Base-by-base conservation (phyloP, 2,888 invertebrate species). In the Lasioglossum leucozonium region DNA sequence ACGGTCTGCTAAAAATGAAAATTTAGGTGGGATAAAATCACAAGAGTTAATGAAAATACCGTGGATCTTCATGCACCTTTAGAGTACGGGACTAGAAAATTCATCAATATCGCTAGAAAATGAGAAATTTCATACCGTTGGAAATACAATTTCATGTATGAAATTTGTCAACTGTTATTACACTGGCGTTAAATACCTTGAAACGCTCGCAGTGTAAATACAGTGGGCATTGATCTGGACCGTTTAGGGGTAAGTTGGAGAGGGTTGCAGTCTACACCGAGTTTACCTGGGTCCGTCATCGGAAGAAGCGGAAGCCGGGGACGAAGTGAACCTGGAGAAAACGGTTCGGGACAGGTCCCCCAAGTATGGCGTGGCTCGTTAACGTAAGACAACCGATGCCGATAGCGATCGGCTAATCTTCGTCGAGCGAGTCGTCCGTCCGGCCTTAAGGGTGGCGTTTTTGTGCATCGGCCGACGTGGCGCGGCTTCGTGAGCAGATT, bases 361-460 rank as follows among this genome's bases (percentile, higher is more conserved):
- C 62, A 69, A 81, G 83, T 86, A 82, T 85, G 90, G 91, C 83
- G 81, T 87, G 92, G 82, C 93, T 93, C 93, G 93, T 94, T 94
- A 94, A 92, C 93, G 93, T 90, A 90, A 93, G 92, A 93, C 93
- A 93, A 91, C 91, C 88, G 85, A 87, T 87, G 72, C 78, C 89
- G 94, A 94, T 94, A 94, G 90, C 91, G 91, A 94, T 94, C 94
- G 92, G 92, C 93, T 93, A 93, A 93, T 94, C 93, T 92, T 90
- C 87, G 82, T 82, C 89, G 84, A 82, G 71, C 71, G 82, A 80
- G 77, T 51, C 72, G 76, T 26, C 34, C 62, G 84, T 77, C 79
- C 81, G n/a, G 37, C 37, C 67, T 37, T 67, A 69, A 87, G 86
- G 77, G 88, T 87, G 86, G 77, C 83, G 82, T 89, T 89, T 89